Evolutionary conservation across 1,140 invertebrate genomes (phyloP).

Genomic region (Bicyclus anynana): DNA sequence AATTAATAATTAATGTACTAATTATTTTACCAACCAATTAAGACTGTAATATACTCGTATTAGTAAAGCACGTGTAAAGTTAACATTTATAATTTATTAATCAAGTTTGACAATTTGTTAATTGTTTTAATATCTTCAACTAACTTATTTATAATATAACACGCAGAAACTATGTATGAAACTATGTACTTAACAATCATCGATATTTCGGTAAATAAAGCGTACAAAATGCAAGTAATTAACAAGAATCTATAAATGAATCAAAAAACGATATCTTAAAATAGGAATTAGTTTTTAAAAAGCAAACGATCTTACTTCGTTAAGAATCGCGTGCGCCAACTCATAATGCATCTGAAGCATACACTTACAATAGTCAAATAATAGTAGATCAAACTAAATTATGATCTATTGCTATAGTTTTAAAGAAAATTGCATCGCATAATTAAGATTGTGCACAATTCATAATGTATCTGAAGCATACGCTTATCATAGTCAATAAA

Average conservation of each 20-base stretch:
- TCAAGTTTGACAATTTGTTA: too few species aligned
- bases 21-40: too few species aligned
- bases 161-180: too few species aligned
- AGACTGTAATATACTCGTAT: too few species aligned
- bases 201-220: too few species aligned
- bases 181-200: too few species aligned
- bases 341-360: constrained; percentile 14
- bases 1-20: too few species aligned
- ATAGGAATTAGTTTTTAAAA: neutral
- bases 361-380: neutral
- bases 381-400: neutral
- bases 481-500: neutral
- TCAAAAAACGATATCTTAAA: constrained; percentile 4
- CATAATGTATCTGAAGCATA: constrained; percentile 15
- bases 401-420: neutral
- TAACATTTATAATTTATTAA: too few species aligned
- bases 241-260: neutral
- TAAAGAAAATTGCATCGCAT: neutral
- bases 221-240: too few species aligned
- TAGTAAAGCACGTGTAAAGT: too few species aligned
- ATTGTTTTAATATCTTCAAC: too few species aligned
- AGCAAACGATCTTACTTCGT: constrained; percentile 5
- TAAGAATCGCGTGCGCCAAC: constrained; percentile 13
- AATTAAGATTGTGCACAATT: neutral
- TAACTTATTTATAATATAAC: too few species aligned